A percentile compares a stretch with the other conserved stretches of the same genome.
phyloP scores from a whole-genome alignment of 2,797 vertebrate species.

The Chelonia mydas region DNA sequence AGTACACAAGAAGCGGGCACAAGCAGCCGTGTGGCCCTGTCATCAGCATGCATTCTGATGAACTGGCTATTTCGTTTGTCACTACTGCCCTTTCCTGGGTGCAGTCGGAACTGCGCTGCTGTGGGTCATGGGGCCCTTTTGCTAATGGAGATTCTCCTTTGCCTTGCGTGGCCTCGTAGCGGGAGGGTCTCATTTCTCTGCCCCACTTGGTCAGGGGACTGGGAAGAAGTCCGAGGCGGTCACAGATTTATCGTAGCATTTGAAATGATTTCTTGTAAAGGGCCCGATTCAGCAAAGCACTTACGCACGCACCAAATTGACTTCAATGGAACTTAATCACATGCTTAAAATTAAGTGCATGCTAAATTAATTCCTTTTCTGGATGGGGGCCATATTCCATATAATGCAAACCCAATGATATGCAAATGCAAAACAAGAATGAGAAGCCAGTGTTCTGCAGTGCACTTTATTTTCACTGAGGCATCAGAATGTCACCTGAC shows the following conservation, averaged over 20 bases:
- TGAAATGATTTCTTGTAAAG: not conserved
- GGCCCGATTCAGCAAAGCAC: not conserved
- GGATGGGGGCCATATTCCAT: not conserved
- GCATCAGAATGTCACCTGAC: not conserved
- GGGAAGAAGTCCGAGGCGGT: accelerated
- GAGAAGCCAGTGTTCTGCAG: not conserved
- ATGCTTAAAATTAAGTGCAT: not conserved
- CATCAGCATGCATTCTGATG: not conserved
- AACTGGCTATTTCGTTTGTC: not conserved
- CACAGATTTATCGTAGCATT: not conserved
- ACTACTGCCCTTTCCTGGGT: not conserved
- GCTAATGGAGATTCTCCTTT: not conserved
- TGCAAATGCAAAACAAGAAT: not conserved
- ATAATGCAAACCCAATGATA: accelerated
- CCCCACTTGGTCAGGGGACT: accelerated
- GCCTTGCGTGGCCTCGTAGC: not conserved
- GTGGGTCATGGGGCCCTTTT: not conserved
- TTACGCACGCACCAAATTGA: not conserved
- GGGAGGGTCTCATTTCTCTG: not conserved
- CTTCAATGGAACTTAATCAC: not conserved
- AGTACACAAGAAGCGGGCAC: not conserved
- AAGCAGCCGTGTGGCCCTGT: not conserved
- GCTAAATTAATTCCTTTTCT: accelerated
- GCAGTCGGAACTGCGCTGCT: accelerated
- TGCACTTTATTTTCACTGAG: not conserved